Conservation (phyloP, 2,113 vertebrate genomes). For the Pycnonotus jocosus region DNA sequence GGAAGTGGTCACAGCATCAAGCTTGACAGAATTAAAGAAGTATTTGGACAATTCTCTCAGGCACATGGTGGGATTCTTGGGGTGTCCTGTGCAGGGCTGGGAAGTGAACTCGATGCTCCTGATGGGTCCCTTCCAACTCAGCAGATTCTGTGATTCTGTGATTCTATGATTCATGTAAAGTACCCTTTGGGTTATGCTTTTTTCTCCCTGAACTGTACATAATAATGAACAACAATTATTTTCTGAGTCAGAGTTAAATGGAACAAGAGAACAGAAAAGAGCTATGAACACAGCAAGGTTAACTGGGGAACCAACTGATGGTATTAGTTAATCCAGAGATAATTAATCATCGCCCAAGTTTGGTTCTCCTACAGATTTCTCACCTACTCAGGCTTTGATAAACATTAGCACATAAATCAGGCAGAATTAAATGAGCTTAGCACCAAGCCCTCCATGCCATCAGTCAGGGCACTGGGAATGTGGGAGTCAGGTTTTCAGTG, state of each 20-base stretch:
- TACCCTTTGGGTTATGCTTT: background rate
- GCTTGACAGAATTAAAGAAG: background rate
- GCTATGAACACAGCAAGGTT: background rate
- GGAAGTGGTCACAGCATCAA: background rate
- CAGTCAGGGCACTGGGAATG: background rate
- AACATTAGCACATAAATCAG: background rate
- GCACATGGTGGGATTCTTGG: background rate
- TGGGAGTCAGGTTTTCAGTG: background rate
- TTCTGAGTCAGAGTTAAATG: background rate
- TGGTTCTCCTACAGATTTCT: background rate
- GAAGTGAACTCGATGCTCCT: rapidly evolving
- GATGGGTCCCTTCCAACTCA: background rate
- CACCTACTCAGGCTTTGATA: background rate
- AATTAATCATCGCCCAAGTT: background rate
- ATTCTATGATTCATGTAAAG: background rate
- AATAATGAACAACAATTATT: background rate
- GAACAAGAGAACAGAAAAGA: background rate
- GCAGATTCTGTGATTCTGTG: background rate
- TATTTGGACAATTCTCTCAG: background rate
- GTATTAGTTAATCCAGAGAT: background rate
- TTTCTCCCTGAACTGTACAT: background rate
- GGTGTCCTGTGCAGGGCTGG: background rate
- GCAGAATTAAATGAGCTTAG: background rate
- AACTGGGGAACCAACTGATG: background rate
- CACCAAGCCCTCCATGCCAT: background rate